These are phyloP conservation scores for Neoscelio sp. DNA, from an alignment of 2,888 invertebrate species.

Conservation along the genomic window DNA sequence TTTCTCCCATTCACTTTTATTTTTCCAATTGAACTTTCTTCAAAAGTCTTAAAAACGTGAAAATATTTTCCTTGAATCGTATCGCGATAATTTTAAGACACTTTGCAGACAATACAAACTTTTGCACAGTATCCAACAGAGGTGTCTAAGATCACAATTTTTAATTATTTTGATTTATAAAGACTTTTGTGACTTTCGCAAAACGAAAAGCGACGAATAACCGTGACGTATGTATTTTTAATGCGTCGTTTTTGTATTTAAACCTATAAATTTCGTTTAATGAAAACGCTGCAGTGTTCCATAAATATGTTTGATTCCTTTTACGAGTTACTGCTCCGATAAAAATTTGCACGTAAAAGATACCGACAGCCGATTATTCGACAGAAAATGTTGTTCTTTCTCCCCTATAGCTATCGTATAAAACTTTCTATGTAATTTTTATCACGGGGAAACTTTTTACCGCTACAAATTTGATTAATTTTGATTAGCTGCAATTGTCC, in stretches of 20 bases:
- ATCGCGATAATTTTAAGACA: no score
- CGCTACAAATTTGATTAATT: slow-evolving; percentile 35
- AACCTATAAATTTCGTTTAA: slow-evolving; percentile 36
- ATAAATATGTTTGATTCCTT: slow-evolving; percentile 50
- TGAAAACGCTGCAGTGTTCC: slow-evolving; percentile 34
- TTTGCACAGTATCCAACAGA: not conserved
- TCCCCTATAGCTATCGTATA: slow-evolving; percentile 17
- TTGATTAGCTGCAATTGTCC: slow-evolving; percentile 22
- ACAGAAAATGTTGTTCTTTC: slow-evolving; percentile 29
- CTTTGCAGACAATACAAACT: not conserved
- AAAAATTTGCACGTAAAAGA: slow-evolving; percentile 29
- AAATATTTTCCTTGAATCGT: no score
- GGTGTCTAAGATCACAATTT: no score
- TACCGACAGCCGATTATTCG: slow-evolving; percentile 21
- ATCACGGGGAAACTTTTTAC: slow-evolving; percentile 16
- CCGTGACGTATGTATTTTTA: slow-evolving; percentile 1
- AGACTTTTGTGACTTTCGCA: no score
- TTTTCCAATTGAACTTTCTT: slow-evolving; percentile 14
- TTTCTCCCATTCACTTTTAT: not conserved
- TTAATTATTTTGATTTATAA: no score
- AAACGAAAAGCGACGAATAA: not conserved
- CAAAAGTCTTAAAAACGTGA: not conserved
- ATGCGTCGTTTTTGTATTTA: not conserved
- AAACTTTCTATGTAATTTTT: slow-evolving; percentile 39
- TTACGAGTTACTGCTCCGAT: slow-evolving; percentile 29